These are phyloP conservation scores for Hypomecis punctinalis DNA, from an alignment of 2,888 invertebrate genomes.

Conservation along the genomic window DNA sequence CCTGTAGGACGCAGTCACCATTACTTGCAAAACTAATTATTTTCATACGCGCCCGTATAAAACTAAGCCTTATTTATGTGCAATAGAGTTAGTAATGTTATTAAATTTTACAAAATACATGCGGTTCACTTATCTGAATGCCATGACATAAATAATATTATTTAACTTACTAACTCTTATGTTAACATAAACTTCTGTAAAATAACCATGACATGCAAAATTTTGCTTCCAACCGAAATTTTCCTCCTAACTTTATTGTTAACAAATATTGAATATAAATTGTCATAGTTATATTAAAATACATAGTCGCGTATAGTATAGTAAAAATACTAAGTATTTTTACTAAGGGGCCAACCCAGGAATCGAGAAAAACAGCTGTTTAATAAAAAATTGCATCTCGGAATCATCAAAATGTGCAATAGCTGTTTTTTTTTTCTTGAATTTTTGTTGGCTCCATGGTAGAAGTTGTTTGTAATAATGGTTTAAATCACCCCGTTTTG, in stretches of 20 bases:
- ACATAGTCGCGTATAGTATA: neutral
- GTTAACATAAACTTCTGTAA: neutral
- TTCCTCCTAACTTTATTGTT: constrained; percentile 3
- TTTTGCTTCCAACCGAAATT: constrained; percentile 1
- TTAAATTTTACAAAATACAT: constrained; percentile 12
- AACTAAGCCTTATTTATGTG: constrained; percentile 28
- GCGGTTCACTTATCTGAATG: constrained; percentile 7
- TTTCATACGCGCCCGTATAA: constrained; percentile 11
- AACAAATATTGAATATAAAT: neutral
- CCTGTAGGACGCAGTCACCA: constrained; percentile 20
- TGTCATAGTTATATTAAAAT: neutral
- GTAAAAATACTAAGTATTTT: too few species aligned
- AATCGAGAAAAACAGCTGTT: too few species aligned
- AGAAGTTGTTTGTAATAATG: too few species aligned
- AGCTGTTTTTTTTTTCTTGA: too few species aligned
- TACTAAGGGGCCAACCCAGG: too few species aligned
- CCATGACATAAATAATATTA: constrained; percentile 21
- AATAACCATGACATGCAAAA: constrained; percentile 11
- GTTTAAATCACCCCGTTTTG: too few species aligned
- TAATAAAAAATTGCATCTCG: too few species aligned
- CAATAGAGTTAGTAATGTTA: constrained; percentile 24
- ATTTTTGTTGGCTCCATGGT: too few species aligned
- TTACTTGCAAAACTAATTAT: constrained; percentile 32
- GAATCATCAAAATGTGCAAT: too few species aligned
- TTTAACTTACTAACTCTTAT: neutral